These are phyloP conservation scores for Myodes glareolus DNA, from an alignment of 2,113 vertebrate genomes.

Conservation along the genomic window DNA sequence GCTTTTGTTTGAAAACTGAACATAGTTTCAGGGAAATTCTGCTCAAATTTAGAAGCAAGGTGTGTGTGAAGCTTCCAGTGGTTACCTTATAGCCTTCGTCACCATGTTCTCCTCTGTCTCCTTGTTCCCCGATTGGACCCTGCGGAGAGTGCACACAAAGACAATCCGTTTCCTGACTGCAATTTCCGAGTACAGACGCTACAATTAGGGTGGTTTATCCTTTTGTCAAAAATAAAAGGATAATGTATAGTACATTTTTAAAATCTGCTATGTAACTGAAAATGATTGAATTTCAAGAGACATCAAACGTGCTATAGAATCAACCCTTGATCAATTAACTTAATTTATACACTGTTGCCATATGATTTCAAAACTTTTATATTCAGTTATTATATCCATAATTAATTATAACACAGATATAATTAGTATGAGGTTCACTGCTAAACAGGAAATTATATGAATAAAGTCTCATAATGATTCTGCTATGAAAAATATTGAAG, in stretches of 20 bases:
- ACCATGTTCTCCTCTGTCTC: slow-evolving; percentile 94
- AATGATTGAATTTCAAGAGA: slow-evolving; percentile 38
- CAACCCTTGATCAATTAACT: neutral
- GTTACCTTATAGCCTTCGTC: slow-evolving; percentile 94
- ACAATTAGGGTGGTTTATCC: slow-evolving; percentile 8
- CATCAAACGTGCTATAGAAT: neutral
- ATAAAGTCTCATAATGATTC: slow-evolving; percentile 34
- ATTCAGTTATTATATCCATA: neutral
- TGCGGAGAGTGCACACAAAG: slow-evolving; percentile 81
- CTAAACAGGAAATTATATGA: slow-evolving; percentile 29
- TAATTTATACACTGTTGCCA: neutral
- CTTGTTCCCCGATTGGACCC: slow-evolving; percentile 92
- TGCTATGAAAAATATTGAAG: slow-evolving; percentile 37
- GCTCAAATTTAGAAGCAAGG: slow-evolving; percentile 18
- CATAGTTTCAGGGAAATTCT: neutral
- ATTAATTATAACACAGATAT: neutral
- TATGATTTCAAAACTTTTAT: neutral
- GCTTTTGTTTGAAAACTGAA: neutral
- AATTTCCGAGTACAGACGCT: neutral
- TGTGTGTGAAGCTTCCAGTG: neutral
- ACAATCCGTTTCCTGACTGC: slow-evolving; percentile 59
- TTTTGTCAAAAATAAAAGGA: slow-evolving; percentile 39
- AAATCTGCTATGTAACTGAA: slow-evolving; percentile 62
- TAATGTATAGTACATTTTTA: neutral
- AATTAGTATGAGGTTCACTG: neutral